Evolutionary conservation across 2,888 invertebrate genomes (phyloP).

Genomic region (Magallana nippona): DNA sequence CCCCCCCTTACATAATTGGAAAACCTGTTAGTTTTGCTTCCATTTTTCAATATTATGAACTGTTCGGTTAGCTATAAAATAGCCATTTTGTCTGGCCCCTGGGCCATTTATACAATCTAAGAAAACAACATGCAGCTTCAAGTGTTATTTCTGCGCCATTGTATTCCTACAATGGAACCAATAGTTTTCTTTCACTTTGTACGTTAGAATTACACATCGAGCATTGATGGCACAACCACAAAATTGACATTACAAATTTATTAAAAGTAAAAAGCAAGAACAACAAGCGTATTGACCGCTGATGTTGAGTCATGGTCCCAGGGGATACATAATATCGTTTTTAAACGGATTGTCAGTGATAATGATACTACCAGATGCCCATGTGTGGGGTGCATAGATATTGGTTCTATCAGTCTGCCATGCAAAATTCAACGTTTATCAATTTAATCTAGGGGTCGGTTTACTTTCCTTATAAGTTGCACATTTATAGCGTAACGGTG

Average conservation of each 20-base stretch:
- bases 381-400: conserved; percentile 10
- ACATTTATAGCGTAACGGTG: background rate
- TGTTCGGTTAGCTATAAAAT: no score
- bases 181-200: background rate
- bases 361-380: conserved; percentile 19
- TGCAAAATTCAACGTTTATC: conserved; percentile 5
- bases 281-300: conserved; percentile 15
- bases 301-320: conserved; percentile 6
- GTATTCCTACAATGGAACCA: background rate
- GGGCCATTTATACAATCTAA: no score
- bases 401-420: background rate
- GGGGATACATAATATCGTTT: background rate
- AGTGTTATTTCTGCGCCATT: background rate
- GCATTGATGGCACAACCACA: background rate
- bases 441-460: background rate
- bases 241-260: conserved; percentile 10
- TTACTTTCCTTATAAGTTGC: background rate
- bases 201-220: background rate
- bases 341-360: conserved; percentile 22
- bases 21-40: no score
- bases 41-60: no score
- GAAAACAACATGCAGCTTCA: no score
- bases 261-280: conserved; percentile 27
- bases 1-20: no score
- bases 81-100: no score